A percentile compares a stretch with the other conserved stretches of the same genome.
phyloP scores from a whole-genome alignment of 1,140 invertebrate genomes.

The Liolophura sinensis region DNA sequence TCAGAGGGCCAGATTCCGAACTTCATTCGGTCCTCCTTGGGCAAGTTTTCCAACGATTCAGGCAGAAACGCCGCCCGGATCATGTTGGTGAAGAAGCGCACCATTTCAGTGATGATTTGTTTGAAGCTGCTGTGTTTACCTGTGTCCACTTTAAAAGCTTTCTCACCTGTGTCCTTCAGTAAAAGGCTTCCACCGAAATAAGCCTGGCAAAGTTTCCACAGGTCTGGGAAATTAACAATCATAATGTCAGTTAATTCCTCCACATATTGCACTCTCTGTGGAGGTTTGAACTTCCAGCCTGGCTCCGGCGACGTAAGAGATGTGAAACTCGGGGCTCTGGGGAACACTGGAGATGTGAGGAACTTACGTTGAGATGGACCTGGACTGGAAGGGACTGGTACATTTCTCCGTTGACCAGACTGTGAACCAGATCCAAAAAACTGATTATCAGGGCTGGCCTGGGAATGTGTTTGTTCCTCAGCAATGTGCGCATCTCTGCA shows the following conservation, averaged over 20 bases:
- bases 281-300: conserved; percentile 42
- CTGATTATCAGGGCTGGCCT: too few species aligned
- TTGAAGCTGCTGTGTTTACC: conserved; percentile 74
- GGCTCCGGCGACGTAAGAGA: neutral
- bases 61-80: conserved; percentile 70
- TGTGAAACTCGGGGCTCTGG: too few species aligned
- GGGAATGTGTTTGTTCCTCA: conserved; percentile 3
- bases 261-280: conserved; percentile 69
- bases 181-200: conserved; percentile 85
- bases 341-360: too few species aligned
- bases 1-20: conserved; percentile 51
- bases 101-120: conserved; percentile 70
- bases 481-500: conserved; percentile 50
- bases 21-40: conserved; percentile 30
- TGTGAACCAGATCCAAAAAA: too few species aligned
- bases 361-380: too few species aligned
- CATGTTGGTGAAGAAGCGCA: conserved; percentile 70
- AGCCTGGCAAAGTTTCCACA: conserved; percentile 87
- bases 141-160: conserved; percentile 56
- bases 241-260: conserved; percentile 75
- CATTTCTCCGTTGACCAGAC: too few species aligned
- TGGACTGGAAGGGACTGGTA: too few species aligned
- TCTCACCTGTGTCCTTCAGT: conserved; percentile 55
- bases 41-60: conserved; percentile 58
- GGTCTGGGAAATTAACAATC: conserved; percentile 74